These are phyloP conservation scores for Pseudopleuronectes americanus DNA, from an alignment of 2,797 vertebrate genomes.

Conservation along the genomic window DNA sequence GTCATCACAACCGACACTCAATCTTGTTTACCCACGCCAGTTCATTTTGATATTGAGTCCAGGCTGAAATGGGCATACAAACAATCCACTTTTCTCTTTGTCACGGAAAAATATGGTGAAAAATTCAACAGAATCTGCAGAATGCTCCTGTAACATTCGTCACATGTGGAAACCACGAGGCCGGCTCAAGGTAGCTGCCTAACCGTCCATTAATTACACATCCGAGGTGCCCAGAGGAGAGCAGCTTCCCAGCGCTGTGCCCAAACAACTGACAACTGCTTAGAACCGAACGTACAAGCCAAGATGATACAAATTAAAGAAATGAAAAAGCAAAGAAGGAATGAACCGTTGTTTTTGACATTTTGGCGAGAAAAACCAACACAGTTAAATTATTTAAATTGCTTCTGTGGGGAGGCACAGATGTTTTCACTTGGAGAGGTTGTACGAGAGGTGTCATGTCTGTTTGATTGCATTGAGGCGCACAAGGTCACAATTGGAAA, in stretches of 20 bases:
- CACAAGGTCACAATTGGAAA: too few species aligned
- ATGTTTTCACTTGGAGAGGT: not conserved
- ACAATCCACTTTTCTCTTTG: not conserved
- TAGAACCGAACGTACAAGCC: not conserved
- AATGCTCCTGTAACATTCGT: not conserved
- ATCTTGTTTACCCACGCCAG: slow-evolving; percentile 3
- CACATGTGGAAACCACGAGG: not conserved
- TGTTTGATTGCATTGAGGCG: too few species aligned
- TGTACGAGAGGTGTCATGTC: too few species aligned
- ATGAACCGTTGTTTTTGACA: not conserved
- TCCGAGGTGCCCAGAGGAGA: slow-evolving; percentile 4
- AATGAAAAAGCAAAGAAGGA: not conserved
- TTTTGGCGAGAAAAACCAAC: slow-evolving; percentile 9
- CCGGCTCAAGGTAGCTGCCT: not conserved
- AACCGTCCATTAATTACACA: slow-evolving; percentile 12
- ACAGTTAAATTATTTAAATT: not conserved
- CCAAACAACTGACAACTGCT: slow-evolving; percentile 10
- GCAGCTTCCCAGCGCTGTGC: not conserved
- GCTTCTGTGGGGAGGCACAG: not conserved
- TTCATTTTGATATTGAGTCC: slow-evolving; percentile 4
- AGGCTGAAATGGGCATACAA: slow-evolving; percentile 16
- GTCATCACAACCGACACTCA: slow-evolving; percentile 1
- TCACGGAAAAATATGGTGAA: not conserved
- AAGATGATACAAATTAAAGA: slow-evolving; percentile 8
- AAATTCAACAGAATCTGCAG: not conserved